phyloP scores from a whole-genome alignment of 2,113 vertebrate species.

The Ptilorrhoa leucosticta region DNA sequence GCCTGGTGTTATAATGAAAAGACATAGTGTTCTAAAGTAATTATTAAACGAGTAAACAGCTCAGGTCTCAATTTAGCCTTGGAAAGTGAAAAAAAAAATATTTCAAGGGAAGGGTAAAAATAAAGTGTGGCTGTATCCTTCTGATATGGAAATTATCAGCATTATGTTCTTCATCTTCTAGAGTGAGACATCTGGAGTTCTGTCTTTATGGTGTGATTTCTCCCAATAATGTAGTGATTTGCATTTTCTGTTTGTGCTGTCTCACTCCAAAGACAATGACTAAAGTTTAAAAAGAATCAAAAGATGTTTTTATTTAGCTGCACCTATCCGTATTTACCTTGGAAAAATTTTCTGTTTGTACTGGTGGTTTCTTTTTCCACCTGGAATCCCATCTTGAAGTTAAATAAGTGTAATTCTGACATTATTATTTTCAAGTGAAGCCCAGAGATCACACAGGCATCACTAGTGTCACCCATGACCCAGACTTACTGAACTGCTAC shows the following conservation, averaged over 20 bases:
- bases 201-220: neutral
- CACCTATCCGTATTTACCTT: neutral
- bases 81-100: neutral
- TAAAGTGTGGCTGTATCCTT: neutral
- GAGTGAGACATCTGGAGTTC: neutral
- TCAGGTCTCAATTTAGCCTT: neutral
- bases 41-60: neutral
- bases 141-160: neutral
- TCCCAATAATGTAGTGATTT: neutral
- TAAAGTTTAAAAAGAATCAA: neutral
- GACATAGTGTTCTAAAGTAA: neutral
- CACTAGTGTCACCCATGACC: no score
- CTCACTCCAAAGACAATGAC: neutral
- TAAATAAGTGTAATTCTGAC: neutral
- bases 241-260: neutral
- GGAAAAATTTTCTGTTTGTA: neutral
- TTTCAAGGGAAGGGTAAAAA: neutral
- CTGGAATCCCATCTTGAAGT: neutral
- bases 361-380: neutral
- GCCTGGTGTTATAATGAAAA: neutral
- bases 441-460: neutral
- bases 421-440: neutral
- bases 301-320: neutral
- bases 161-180: neutral
- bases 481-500: neutral